Conservation (phyloP, 2,888 invertebrate species). For the Epistrophe grossulariae region DNA sequence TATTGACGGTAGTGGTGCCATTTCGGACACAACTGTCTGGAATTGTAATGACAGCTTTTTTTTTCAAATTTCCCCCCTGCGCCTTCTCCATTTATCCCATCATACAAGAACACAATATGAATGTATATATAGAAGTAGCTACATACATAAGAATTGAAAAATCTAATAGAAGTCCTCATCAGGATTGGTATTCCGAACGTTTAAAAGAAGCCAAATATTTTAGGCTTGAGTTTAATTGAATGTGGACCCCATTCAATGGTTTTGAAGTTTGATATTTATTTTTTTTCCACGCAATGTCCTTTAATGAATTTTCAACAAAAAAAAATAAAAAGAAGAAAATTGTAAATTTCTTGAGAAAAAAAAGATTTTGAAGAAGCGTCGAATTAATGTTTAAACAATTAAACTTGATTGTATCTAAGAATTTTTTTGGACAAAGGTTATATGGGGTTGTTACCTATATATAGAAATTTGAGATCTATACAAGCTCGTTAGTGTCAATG, state of each 20-base stretch:
- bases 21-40: conserved; percentile 62
- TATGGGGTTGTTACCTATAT: too few species aligned
- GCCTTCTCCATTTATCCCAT: background rate
- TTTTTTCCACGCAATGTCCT: conserved; percentile 29
- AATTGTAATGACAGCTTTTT: conserved; percentile 44
- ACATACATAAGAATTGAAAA: conserved; percentile 14
- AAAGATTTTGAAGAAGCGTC: background rate
- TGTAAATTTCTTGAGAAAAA: background rate
- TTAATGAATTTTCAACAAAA: conserved; percentile 21
- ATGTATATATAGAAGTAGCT: background rate
- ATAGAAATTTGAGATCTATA: background rate
- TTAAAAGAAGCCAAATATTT: conserved; percentile 21
- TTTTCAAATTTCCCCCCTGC: background rate
- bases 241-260: conserved; percentile 14
- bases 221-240: conserved; percentile 43
- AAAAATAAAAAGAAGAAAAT: background rate
- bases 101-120: background rate
- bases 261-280: background rate
- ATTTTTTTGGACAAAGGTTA: background rate
- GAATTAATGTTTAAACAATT: conserved; percentile 16
- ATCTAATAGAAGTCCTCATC: conserved; percentile 7
- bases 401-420: conserved; percentile 12
- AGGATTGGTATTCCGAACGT: conserved; percentile 45
- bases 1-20: conserved; percentile 67
- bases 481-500: conserved; percentile 12